phyloP scores from a whole-genome alignment of 2,113 vertebrate species.

The Hemibagrus wyckioides region DNA sequence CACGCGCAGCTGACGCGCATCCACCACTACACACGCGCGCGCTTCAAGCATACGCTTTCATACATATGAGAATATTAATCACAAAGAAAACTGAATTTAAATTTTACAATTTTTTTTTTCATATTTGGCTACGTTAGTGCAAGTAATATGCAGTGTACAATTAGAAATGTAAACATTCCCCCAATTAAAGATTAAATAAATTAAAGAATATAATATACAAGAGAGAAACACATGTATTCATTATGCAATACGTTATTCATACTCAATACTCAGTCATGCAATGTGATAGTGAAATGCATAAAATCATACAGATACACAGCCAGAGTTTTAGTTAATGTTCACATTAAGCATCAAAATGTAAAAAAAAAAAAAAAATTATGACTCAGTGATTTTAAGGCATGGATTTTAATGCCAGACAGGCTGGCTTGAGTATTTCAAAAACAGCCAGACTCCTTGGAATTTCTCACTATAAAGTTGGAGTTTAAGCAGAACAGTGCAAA shows the following conservation, averaged over 20 bases:
- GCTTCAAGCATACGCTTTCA: background rate
- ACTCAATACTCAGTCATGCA: background rate
- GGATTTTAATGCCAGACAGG: background rate
- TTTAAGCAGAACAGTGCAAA: background rate
- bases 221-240: background rate
- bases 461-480: too few species aligned
- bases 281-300: background rate
- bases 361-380: too few species aligned
- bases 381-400: background rate
- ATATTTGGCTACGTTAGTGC: background rate
- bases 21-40: background rate
- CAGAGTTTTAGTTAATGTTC: background rate
- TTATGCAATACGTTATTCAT: too few species aligned
- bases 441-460: too few species aligned
- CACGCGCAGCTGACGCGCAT: conserved; percentile 42
- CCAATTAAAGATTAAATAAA: too few species aligned
- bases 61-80: background rate
- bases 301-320: background rate
- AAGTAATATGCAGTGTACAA: background rate
- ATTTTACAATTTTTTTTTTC: background rate
- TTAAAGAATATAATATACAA: background rate
- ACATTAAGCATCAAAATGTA: background rate
- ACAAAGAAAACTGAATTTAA: background rate
- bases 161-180: background rate
- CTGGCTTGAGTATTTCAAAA: background rate